A percentile compares a stretch with the other conserved stretches of the same genome.
Evolutionary conservation across 2,888 invertebrate species (phyloP).

Genomic region (Hirtodrosophila histrioides): DNA sequence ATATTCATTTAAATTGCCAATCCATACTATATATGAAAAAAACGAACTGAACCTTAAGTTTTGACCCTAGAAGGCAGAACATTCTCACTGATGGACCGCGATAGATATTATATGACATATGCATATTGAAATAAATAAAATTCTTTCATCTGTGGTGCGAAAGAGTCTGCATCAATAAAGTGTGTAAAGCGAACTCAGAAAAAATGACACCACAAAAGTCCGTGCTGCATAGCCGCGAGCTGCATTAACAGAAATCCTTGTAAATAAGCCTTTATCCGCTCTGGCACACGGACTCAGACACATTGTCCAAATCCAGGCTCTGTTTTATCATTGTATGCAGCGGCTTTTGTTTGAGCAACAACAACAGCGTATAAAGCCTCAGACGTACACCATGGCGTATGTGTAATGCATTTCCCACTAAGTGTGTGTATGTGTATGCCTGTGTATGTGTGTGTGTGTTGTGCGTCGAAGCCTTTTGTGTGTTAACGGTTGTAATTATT

Average conservation of each 20-base stretch:
- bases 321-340: constrained; percentile 59
- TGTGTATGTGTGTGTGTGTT: constrained; percentile 25
- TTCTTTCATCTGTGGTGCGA: neutral
- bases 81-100: no score
- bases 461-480: constrained; percentile 59
- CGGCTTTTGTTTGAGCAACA: constrained; percentile 64
- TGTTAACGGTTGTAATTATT: constrained; percentile 74
- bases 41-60: no score
- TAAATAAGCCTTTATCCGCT: constrained; percentile 73
- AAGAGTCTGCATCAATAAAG: constrained; percentile 34
- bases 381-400: constrained; percentile 59
- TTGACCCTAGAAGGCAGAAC: no score
- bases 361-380: constrained; percentile 49
- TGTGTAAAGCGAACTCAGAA: constrained; percentile 25
- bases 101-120: neutral
- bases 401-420: constrained; percentile 54
- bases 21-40: no score
- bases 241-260: constrained; percentile 72
- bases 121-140: neutral
- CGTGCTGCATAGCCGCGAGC: constrained; percentile 73
- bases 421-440: constrained; percentile 5
- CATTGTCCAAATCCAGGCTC: constrained; percentile 62
- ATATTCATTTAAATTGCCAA: no score
- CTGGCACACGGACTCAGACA: constrained; percentile 43
- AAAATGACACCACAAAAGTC: constrained; percentile 57